Base-by-base conservation (phyloP, 1,140 invertebrate genomes). In the Anastrepha obliqua region DNA sequence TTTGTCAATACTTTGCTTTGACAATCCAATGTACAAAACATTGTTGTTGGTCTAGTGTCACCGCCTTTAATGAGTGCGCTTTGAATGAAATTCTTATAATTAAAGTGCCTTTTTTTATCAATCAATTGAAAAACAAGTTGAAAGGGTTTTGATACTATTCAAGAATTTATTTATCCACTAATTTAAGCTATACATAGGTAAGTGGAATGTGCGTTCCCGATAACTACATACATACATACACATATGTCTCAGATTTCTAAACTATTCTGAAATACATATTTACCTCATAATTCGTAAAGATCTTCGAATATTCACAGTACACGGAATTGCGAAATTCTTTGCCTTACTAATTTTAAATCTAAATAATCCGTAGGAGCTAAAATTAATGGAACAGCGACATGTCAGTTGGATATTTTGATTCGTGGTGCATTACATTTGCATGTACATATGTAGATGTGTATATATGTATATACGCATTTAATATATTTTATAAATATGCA, bases 121-220 rank as follows among this genome's bases (percentile, higher is more conserved):
- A 17, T 62, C 29, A 17, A 47, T 74, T 20, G n/a, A 81, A 81
- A 55, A 81, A 51, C 47, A 3, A 29, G 2, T 29, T 81, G 0
- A 58, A 55, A 81, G 47, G 8, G 67, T 5, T 55, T 81, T 58
- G 44, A 8, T 81, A 11, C 17, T 81, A 81, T 29, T 81, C 74
- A 81, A 81, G 47, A 81, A 81, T 81, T 81, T 81, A 81, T 81
- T 81, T 81, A 81, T 20, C 4, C 47, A 55, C 74, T 81, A 81
- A 55, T 55, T 81, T 81, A 47, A 81, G n/a, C 74, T 81, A 58
- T 81, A 81, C 74, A 81, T 70, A 58, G 55, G 74, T 81, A 20
- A 81, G 47, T 81, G 47, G 74, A 81, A 29, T 81, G 74, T 81
- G 74, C 47, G 13, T 81, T 55, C 47, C 8, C 20, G 47, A 42